Base-by-base conservation (phyloP, 2,888 invertebrate species). In the Volucella inflata region DNA sequence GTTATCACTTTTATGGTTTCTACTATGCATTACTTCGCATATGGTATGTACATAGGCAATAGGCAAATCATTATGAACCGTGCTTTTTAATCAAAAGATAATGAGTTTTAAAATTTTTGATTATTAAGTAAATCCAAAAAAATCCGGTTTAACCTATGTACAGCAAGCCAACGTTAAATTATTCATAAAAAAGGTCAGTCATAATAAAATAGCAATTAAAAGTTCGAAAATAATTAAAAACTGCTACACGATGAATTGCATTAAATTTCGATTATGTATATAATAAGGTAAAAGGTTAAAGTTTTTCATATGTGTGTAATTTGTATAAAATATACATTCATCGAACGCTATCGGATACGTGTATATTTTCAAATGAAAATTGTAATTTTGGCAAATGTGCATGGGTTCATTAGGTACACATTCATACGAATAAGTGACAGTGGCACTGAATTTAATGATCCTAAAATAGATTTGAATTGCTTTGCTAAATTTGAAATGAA, bases 381-480 rank as follows among this genome's bases (percentile, higher is more conserved):
- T 38, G 12, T 40, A 64, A 60, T 50, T 50, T 72, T 36, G 68
- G 74, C 36, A 68, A 79, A 74, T 62, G 80, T 80, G 44, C 67
- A 80, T 62, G 50, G 55, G 70, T 83, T 83, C 74, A 75, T 74
- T 75, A 78, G 48, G 30, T 12, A 21, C 51, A 11, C 50, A 68
- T 64, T 78, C 57, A 74, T 2, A 60, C 4, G 16, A 6, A 60
- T 40, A 40, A n/a, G 42, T 53, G 21, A n/a, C 4, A 8, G 51
- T 62, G 36, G 12, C n/a, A 57, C 12, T 4, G 14, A 57, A 16
- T 55, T 48, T 14, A n/a, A 72, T 38, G 57, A 17, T 36, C 30
- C 55, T 62, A 68, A 80, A 80, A 75, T 80, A 80, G 62, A 51
- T 67, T 80, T 42, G 42, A 40, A 74, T 46, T 60, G 40, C 67